Evolutionary conservation across 2,888 invertebrate species (phyloP).

Genomic region (Erebia aethiops): DNA sequence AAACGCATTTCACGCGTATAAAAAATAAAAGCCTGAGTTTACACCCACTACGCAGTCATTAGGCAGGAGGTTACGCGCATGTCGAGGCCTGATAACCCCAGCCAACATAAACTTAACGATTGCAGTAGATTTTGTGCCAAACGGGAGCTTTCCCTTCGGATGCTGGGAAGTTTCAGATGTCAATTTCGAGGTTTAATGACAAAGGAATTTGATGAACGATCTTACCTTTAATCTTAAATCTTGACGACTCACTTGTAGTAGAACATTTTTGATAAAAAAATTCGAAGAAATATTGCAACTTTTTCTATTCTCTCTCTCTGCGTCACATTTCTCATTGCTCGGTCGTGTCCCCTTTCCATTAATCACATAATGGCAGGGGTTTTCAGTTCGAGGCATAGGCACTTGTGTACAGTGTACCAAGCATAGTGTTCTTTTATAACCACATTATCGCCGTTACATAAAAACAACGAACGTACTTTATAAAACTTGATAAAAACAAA

Average conservation of each 20-base stretch:
- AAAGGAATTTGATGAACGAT: background rate
- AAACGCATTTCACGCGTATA: slow-evolving; percentile 4
- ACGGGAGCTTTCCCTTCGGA: slow-evolving; percentile 15
- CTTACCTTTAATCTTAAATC: background rate
- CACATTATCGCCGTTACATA: background rate
- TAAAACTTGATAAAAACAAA: slow-evolving; percentile 21
- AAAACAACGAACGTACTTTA: slow-evolving; percentile 7
- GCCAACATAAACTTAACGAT: slow-evolving; percentile 21
- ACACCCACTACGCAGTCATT: slow-evolving; percentile 23
- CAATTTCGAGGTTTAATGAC: slow-evolving; percentile 9
- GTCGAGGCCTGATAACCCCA: slow-evolving; percentile 22
- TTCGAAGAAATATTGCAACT: background rate
- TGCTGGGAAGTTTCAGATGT: slow-evolving; percentile 14
- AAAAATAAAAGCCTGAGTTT: slow-evolving; percentile 20
- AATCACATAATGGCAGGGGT: too few relatives aligned
- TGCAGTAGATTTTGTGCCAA: slow-evolving; percentile 13
- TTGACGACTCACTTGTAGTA: background rate
- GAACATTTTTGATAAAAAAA: background rate
- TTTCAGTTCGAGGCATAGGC: too few relatives aligned
- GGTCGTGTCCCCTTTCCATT: too few relatives aligned
- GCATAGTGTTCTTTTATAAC: slow-evolving; percentile 1
- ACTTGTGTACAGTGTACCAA: background rate
- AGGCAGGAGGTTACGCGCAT: slow-evolving; percentile 19
- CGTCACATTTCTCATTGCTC: background rate
- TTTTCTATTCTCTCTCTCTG: background rate